phyloP scores from a whole-genome alignment of 2,888 invertebrate species.

The Lepidonotus clava region DNA sequence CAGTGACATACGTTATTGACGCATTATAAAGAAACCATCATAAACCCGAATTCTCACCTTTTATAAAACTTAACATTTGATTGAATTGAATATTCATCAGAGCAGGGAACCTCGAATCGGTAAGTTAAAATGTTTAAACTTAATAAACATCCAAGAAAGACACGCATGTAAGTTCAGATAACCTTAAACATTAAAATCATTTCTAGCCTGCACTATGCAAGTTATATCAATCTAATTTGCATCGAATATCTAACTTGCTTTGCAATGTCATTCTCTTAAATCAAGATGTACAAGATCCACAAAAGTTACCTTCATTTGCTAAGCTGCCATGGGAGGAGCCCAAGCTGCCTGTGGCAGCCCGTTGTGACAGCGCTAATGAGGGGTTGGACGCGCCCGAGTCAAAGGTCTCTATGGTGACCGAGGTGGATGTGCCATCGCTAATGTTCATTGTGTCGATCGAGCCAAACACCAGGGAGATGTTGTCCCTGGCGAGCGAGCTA shows the following conservation, averaged over 20 bases:
- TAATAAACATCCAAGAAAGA: no score
- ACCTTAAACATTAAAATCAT: not conserved
- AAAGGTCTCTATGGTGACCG: constrained; percentile 83
- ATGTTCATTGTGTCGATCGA: constrained; percentile 82
- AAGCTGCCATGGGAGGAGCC: constrained; percentile 80
- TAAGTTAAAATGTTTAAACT: no score
- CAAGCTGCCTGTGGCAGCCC: constrained; percentile 83
- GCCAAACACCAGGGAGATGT: constrained; percentile 80
- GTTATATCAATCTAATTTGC: not conserved
- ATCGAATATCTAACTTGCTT: not conserved
- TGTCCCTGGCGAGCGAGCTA: constrained; percentile 75
- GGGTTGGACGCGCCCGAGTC: constrained; percentile 81
- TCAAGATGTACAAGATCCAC: not conserved
- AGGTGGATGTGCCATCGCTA: constrained; percentile 81
- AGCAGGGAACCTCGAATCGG: no score
- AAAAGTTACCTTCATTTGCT: constrained; percentile 73
- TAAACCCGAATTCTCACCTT: not conserved
- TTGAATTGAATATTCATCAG: no score
- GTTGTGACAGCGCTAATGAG: constrained; percentile 82
- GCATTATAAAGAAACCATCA: not conserved
- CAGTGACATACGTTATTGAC: no score
- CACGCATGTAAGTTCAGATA: no score
- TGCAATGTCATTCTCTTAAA: not conserved
- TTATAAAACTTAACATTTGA: no score
- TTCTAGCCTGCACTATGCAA: not conserved